phyloP scores from a whole-genome alignment of 2,797 vertebrate species.

The Emys orbicularis region DNA sequence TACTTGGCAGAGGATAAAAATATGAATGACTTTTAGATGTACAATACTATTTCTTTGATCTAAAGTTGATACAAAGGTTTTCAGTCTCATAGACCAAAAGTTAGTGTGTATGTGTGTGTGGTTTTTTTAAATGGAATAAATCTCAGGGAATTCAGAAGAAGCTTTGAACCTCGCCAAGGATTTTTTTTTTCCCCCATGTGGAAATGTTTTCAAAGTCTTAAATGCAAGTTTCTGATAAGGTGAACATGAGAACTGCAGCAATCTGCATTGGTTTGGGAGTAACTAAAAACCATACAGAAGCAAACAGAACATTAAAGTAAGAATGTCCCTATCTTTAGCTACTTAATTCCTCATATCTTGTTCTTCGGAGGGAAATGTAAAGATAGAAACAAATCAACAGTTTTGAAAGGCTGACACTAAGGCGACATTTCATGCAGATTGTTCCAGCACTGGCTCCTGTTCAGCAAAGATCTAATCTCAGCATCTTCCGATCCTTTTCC shows the following conservation, averaged over 20 bases:
- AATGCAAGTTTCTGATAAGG: conserved; percentile 5
- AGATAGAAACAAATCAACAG: conserved; percentile 48
- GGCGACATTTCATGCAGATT: conserved; percentile 58
- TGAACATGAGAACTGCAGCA: neutral
- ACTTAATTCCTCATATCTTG: neutral
- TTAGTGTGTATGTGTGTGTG: neutral
- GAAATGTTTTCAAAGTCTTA: conserved; percentile 32
- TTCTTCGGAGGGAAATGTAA: conserved; percentile 31
- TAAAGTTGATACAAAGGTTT: conserved; percentile 27
- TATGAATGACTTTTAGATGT: conserved; percentile 1
- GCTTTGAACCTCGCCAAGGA: conserved; percentile 11
- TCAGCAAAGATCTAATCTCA: conserved; percentile 71
- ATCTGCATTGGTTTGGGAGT: conserved; percentile 1
- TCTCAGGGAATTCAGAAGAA: conserved; percentile 37
- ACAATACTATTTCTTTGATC: neutral
- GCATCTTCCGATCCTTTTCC: conserved; percentile 59
- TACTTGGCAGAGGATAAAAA: neutral
- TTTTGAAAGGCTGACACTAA: conserved; percentile 38
- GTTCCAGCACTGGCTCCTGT: conserved; percentile 48
- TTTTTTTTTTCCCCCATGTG: neutral
- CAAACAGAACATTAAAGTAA: conserved; percentile 23
- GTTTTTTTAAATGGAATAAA: conserved; percentile 4
- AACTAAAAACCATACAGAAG: neutral
- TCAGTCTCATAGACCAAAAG: neutral
- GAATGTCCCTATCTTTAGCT: neutral